These are phyloP conservation scores for Sarcoramphus papa DNA, from an alignment of 2,797 vertebrate genomes.

Conservation along the genomic window DNA sequence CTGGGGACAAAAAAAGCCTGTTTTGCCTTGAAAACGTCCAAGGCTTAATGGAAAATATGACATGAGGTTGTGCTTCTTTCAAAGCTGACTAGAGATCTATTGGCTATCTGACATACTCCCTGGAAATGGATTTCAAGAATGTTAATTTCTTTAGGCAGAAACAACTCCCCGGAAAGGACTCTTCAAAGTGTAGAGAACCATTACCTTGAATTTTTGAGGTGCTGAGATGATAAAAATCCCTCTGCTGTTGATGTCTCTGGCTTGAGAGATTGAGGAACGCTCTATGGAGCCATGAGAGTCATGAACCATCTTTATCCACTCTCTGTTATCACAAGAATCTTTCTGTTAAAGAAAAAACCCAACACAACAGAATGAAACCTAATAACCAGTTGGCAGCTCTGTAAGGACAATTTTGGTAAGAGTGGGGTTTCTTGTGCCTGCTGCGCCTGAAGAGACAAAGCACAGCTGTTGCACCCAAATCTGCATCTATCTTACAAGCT, in stretches of 20 bases:
- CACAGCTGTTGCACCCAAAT: neutral
- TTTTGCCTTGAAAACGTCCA: neutral
- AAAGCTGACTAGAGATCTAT: neutral
- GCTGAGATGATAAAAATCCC: slow-evolving; percentile 68
- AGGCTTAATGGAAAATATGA: neutral
- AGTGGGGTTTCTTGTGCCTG: neutral
- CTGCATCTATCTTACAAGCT: neutral
- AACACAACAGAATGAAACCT: neutral
- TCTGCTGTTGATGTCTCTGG: slow-evolving; percentile 70
- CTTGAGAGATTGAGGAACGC: slow-evolving; percentile 75
- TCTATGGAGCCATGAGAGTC: slow-evolving; percentile 80
- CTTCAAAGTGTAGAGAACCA: neutral
- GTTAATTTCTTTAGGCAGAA: neutral
- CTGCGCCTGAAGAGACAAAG: neutral
- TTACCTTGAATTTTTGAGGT: neutral
- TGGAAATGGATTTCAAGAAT: neutral
- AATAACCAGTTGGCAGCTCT: neutral
- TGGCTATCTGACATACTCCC: neutral
- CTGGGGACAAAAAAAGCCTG: neutral
- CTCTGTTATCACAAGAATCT: slow-evolving; percentile 66
- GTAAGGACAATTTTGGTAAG: neutral
- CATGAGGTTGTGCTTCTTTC: neutral
- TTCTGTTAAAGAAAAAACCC: slow-evolving; percentile 55
- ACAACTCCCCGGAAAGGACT: neutral
- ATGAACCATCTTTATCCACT: slow-evolving; percentile 76